Evolutionary conservation across 2,797 vertebrate genomes (phyloP), one percentile per base, ranked within the genome.

Genomic region (Mionectes olivaceus): DNA sequence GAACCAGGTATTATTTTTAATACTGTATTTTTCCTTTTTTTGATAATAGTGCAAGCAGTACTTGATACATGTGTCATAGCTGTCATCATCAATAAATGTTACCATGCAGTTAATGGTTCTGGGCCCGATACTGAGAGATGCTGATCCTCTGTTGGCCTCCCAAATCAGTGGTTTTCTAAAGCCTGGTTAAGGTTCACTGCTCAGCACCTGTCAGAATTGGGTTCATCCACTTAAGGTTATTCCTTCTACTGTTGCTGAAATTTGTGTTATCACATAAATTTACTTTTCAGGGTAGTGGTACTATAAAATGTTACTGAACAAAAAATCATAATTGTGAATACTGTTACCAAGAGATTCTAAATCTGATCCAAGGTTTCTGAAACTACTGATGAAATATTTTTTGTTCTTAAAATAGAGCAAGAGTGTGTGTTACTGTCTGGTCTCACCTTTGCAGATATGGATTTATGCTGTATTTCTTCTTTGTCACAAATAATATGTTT

Each of bases 1-100:
- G 99, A 99, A 98, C 99, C 98, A 99, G 99, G 99, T 99, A 99
- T 98, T 97, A 96, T 88, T 97, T 97, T 97, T 97, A 90, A 95
- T 97, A 87, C 96, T 83, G 67, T 98, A 95, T 95, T 97, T 97
- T 98, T 96, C 61, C 83, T 97, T 96, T 94, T 46, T 46, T 91
- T 75, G 19, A 32, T 74, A 76, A 61, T 73, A 46, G 24, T 57
- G 44, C 89, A 87, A 93, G 11, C 69, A 80, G 32, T 93, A 52
- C 19, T 96, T 90, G 55, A 71, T 94, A 55, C 32, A 57, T 2
- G 1, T 2, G 3, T 85, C 52, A 30, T 70, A 78, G 49, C 60
- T 84, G 46, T 83, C 61, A 73, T 50, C 43, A 81, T 53, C 32
- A 28, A 32, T 91, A 83, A 83, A 71, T 53, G 37, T 56, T 47